Evolutionary conservation across 2,113 vertebrate species (phyloP).

Genomic region (Phocoena sinus): DNA sequence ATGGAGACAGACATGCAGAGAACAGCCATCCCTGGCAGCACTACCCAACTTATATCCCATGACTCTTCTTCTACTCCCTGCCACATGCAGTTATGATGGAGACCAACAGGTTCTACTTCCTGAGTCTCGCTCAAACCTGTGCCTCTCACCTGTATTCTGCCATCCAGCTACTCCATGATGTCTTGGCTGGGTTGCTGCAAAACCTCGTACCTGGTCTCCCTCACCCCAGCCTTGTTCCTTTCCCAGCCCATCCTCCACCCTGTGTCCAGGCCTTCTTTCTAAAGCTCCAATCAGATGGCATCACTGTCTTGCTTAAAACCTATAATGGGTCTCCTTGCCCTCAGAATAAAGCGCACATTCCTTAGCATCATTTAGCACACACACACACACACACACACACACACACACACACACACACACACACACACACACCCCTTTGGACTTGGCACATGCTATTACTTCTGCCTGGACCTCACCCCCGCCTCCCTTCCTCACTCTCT

Average conservation of each 20-base stretch:
- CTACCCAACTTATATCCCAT: fast-evolving
- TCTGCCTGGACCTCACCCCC: not conserved
- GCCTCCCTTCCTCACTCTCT: not conserved
- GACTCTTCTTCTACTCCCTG: not conserved
- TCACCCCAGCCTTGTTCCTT: not conserved
- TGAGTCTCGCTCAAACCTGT: not conserved
- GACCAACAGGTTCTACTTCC: not conserved
- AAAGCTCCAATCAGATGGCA: not conserved
- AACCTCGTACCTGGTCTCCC: not conserved
- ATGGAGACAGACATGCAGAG: not conserved
- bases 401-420: fast-evolving
- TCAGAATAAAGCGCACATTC: not conserved
- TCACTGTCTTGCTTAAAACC: not conserved
- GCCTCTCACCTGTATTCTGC: not conserved
- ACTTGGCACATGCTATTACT: not conserved
- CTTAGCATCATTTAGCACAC: not conserved
- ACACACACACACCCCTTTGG: not conserved
- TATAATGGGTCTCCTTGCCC: not conserved
- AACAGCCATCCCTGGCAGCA: fast-evolving
- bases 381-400: not conserved
- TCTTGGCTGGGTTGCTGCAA: not conserved
- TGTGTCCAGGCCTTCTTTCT: not conserved
- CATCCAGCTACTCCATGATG: fast-evolving
- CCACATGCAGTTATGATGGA: fast-evolving
- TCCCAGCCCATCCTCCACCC: not conserved